Base-by-base conservation (phyloP, 2,113 vertebrate genomes). In the Coptodon rendalli region DNA sequence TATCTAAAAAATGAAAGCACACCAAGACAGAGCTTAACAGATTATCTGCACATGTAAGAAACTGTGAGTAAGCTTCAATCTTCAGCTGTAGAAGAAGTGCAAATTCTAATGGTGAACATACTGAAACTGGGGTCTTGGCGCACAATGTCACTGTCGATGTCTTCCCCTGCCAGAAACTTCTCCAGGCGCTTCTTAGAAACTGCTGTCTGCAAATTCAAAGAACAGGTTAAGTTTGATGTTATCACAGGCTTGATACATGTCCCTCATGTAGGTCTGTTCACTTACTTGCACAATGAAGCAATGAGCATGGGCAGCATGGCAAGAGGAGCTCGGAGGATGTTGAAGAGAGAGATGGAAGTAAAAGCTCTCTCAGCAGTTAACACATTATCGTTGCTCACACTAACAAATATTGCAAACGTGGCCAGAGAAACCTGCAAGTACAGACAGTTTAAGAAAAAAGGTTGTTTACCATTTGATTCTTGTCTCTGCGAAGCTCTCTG, bases 331-430 rank as follows among this genome's bases (percentile, higher is more conserved):
- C 22, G 22, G 22, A 99, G 96, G 79, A 99, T 96, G 2, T 99
- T 99, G 95, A 99, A 99, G 61, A 99, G 96, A 2, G 98, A 97
- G 85, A 98, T 99, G 87, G 98, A 93, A 12, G 98, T 99, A 85
- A 99, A 99, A 19, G 98, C 98, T 92, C 97, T 99, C 83, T 98
- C 92, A 5, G 99, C 97, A 79, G 97, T 97, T 91, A 99, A 88
- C 17, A 98, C 1, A 5, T 99, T 98, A 9, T 94, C 92, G 3
- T 96, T 81, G 81, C 97, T 96, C 86, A 97, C 95, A 12, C 95
- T 90, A 3, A 99, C 96, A 0, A 97, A 99, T 10, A 98, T 96
- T 1, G 97, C 97, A 94, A 99, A 99, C 10, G 96, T 97, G 48
- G 91, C 93, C 93, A 99, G 92, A 50, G 98, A 16, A 52, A 52